Evolutionary conservation across 2,888 invertebrate species (phyloP), one percentile per base, ranked within the genome.

Genomic region (Psylliodes chrysocephalus): DNA sequence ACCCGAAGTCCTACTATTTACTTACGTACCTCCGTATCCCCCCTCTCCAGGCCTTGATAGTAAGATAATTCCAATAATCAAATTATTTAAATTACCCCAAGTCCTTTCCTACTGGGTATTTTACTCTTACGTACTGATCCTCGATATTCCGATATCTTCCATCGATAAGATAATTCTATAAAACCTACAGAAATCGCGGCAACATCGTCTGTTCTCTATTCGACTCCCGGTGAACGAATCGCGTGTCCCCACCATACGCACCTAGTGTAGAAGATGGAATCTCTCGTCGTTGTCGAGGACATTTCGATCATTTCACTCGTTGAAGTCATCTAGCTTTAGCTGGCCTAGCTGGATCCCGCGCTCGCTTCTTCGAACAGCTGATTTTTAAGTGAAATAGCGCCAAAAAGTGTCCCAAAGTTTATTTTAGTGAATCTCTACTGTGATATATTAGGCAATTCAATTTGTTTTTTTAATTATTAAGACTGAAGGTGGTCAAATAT

Each of bases 361-460:
- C n/a, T n/a, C n/a, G n/a, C n/a, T n/a, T n/a, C n/a, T n/a, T n/a
- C n/a, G 14, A 10, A 12, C 30, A 35, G 35, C 35, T 35, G 35
- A 35, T 35, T 3, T 35, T 35, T 35, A n/a, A n/a, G 33, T 33
- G 33, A 33, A 33, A 10, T 25, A 4, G 38, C 14, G 38, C 42
- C 2, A 33, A 5, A 33, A 33, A 42, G 18, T 42, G 2, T 12
- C 5, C n/a, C 17, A 10, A 17, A 7, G 42, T 18, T 3, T 35
- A 12, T 4, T 42, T 10, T 42, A 42, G 63, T 63, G 63, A 63
- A 52, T 57, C 52, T 57, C 52, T 15, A 30, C 46, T 62, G 63
- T 63, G 63, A 63, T 63, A 63, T 63, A 57, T 38, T 63, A 49
- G 28, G 5, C 15, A 25, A 25, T 15, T 49, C 14, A 8, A 49